phyloP scores from a whole-genome alignment of 2,888 invertebrate species.

The Trichogramma evanescens region DNA sequence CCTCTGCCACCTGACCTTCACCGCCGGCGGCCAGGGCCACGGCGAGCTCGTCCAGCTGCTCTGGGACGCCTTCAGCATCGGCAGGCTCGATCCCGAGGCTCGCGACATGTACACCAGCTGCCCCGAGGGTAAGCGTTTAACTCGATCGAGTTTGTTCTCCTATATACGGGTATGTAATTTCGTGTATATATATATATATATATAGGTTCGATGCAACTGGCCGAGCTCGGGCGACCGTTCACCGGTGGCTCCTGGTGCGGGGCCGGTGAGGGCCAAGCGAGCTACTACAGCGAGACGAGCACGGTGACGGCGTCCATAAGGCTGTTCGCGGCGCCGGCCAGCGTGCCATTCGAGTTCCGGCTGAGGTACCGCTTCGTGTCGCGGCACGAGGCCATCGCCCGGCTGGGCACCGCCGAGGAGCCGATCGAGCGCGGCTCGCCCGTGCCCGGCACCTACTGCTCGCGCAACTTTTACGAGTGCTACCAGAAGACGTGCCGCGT shows the following conservation, averaged over 20 bases:
- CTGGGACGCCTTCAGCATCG: constrained; percentile 83
- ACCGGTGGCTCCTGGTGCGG: constrained; percentile 90
- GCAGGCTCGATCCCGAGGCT: constrained; percentile 68
- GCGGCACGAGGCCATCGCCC: constrained; percentile 70
- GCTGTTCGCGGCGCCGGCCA: constrained; percentile 64
- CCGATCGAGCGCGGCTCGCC: constrained; percentile 78
- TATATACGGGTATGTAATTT: too few relatives aligned
- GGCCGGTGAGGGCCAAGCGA: constrained; percentile 65
- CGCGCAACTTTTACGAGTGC: constrained; percentile 79
- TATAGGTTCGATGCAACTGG: constrained; percentile 73
- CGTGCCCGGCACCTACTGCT: constrained; percentile 77
- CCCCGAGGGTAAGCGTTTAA: constrained; percentile 53
- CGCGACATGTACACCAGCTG: constrained; percentile 63
- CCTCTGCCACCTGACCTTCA: constrained; percentile 84
- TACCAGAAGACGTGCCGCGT: constrained; percentile 77
- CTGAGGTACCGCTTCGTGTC: constrained; percentile 76
- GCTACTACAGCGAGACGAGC: constrained; percentile 84
- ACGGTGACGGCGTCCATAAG: constrained; percentile 81
- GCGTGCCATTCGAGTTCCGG: constrained; percentile 71
- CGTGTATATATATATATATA: too few relatives aligned
- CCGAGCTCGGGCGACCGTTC: constrained; percentile 78
- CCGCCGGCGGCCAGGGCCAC: constrained; percentile 80
- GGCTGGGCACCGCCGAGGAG: constrained; percentile 69
- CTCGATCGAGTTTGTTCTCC: too few relatives aligned
- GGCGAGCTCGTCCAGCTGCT: constrained; percentile 85